Conservation (phyloP, 2,888 invertebrate species). For the Carterocephalus palaemon region DNA sequence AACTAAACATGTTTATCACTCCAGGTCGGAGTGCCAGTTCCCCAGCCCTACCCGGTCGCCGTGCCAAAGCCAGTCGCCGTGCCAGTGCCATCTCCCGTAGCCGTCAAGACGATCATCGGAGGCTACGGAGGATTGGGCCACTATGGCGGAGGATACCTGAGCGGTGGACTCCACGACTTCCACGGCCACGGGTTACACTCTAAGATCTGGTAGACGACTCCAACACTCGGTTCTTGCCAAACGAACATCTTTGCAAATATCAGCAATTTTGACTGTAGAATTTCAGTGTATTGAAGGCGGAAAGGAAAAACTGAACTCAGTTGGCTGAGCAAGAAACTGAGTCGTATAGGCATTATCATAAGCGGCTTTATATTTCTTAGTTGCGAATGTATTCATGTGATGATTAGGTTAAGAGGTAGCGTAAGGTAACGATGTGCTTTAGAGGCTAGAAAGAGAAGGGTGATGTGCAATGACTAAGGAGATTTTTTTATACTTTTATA, state of each 20-base stretch:
- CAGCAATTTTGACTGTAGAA: conserved; percentile 9
- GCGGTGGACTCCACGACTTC: conserved; percentile 36
- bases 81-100: conserved; percentile 58
- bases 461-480: conserved; percentile 32
- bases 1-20: conserved; percentile 32
- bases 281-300: too few species aligned
- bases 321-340: conserved; percentile 31
- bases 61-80: conserved; percentile 66
- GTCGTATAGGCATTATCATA: conserved; percentile 49
- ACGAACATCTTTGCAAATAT: conserved; percentile 1
- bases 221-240: conserved; percentile 35
- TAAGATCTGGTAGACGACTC: conserved; percentile 51
- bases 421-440: conserved; percentile 14
- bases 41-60: conserved; percentile 70
- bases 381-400: conserved; percentile 59
- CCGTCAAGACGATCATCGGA: conserved; percentile 44
- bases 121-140: conserved; percentile 34
- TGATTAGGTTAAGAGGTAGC: conserved; percentile 43
- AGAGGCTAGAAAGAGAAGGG: conserved; percentile 21
- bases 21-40: conserved; percentile 69
- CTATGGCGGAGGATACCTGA: conserved; percentile 22
- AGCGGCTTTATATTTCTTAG: conserved; percentile 47
- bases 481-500: neutral
- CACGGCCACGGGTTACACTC: conserved; percentile 38
- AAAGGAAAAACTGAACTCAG: too few species aligned